Evolutionary conservation across 2,888 invertebrate species (phyloP).

Genomic region (Gymnocheta viridis): DNA sequence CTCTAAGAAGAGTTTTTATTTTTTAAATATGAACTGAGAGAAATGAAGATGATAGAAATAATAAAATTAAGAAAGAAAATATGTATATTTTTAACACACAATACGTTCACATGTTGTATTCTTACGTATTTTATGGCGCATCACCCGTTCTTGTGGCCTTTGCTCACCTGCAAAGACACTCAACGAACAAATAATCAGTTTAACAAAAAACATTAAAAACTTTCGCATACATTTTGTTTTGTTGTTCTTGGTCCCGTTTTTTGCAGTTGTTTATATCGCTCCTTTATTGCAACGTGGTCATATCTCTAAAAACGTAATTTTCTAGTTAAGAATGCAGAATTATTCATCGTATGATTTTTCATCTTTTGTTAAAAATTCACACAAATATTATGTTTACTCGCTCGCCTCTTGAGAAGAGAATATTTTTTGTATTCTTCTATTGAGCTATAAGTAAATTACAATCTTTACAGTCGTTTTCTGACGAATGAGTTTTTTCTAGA

Average conservation of each 20-base stretch:
- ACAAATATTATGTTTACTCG: too few species aligned
- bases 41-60: not conserved
- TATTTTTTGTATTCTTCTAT: too few species aligned
- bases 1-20: not conserved
- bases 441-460: too few species aligned
- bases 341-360: too few species aligned
- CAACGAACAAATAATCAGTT: constrained; percentile 66
- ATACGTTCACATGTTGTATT: constrained; percentile 30
- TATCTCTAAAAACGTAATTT: too few species aligned
- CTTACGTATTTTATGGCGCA: constrained; percentile 26
- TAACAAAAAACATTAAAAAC: constrained; percentile 66
- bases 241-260: not conserved
- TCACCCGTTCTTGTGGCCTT: not conserved
- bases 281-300: too few species aligned
- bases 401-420: too few species aligned
- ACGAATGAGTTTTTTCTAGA: too few species aligned
- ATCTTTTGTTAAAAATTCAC: too few species aligned
- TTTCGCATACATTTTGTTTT: constrained; percentile 25
- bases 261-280: constrained; percentile 46
- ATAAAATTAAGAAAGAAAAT: constrained; percentile 11
- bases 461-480: too few species aligned
- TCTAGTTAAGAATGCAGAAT: too few species aligned
- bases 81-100: constrained; percentile 51
- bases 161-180: constrained; percentile 53
- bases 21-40: not conserved